Conservation (phyloP, 2,113 vertebrate species). For the Turdus rufiventris region DNA sequence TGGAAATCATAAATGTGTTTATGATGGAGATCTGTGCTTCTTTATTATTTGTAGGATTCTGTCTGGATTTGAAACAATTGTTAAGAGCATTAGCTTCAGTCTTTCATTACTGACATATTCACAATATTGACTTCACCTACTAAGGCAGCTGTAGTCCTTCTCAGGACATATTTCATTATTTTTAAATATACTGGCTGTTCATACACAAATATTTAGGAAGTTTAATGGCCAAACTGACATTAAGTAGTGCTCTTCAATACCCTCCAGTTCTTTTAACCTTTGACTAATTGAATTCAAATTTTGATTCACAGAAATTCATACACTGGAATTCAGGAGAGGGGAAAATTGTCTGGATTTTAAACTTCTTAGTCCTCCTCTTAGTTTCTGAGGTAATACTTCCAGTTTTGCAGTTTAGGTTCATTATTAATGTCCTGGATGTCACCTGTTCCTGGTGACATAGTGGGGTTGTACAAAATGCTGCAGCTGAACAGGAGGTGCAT, state of each 20-base stretch:
- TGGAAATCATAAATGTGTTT: conserved; percentile 71
- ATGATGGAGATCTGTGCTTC: conserved; percentile 63
- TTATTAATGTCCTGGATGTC: background rate
- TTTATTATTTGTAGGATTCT: conserved; percentile 64
- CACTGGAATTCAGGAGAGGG: background rate
- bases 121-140: conserved; percentile 15
- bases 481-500: background rate
- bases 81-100: conserved; percentile 28
- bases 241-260: background rate
- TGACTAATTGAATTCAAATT: background rate
- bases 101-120: conserved; percentile 23
- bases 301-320: background rate
- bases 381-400: background rate
- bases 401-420: background rate
- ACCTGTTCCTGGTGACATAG: background rate
- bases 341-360: background rate
- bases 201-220: background rate
- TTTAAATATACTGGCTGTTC: background rate
- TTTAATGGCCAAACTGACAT: background rate
- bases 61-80: conserved; percentile 59
- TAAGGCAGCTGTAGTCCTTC: background rate
- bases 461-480: background rate
- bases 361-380: background rate
- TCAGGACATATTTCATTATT: background rate
- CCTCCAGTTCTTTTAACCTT: background rate